Conservation (phyloP, 2,888 invertebrate genomes). For the Drosophila nr. medialis region DNA sequence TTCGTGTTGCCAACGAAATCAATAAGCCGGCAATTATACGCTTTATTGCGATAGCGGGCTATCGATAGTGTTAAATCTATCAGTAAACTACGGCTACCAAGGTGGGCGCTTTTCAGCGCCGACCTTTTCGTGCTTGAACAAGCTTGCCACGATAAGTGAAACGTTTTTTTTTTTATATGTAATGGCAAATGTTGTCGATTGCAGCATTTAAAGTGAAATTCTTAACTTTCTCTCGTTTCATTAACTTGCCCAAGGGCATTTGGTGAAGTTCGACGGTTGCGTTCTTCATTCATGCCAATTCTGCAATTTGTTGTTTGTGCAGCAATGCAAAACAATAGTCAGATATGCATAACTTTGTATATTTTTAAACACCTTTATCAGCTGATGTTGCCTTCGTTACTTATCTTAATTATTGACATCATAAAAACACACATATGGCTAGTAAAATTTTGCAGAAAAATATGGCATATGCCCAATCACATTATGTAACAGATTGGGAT, state of each 20-base stretch:
- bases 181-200: conserved; percentile 39
- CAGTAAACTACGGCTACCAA: conserved; percentile 31
- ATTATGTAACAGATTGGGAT: conserved; percentile 26
- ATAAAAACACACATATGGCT: conserved; percentile 17
- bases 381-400: conserved; percentile 15
- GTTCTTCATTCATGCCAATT: conserved; percentile 40
- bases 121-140: conserved; percentile 31
- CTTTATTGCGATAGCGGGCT: conserved; percentile 33
- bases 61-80: conserved; percentile 46
- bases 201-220: conserved; percentile 40
- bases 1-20: conserved; percentile 15
- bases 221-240: conserved; percentile 46
- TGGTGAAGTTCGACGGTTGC: conserved; percentile 55
- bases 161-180: conserved; percentile 2
- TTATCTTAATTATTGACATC: conserved; percentile 59
- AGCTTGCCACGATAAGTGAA: conserved; percentile 27
- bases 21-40: conserved; percentile 28
- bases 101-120: conserved; percentile 17
- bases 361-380: conserved; percentile 49
- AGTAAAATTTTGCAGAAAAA: conserved; percentile 21
- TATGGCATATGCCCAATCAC: conserved; percentile 39
- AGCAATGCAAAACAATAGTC: conserved; percentile 18
- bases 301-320: conserved; percentile 43
- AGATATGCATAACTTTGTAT: conserved; percentile 25
- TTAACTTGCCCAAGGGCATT: conserved; percentile 52